Evolutionary conservation across 2,888 invertebrate genomes (phyloP), one percentile per base, ranked within the genome.

Genomic region (Protodeltote pygarga): DNA sequence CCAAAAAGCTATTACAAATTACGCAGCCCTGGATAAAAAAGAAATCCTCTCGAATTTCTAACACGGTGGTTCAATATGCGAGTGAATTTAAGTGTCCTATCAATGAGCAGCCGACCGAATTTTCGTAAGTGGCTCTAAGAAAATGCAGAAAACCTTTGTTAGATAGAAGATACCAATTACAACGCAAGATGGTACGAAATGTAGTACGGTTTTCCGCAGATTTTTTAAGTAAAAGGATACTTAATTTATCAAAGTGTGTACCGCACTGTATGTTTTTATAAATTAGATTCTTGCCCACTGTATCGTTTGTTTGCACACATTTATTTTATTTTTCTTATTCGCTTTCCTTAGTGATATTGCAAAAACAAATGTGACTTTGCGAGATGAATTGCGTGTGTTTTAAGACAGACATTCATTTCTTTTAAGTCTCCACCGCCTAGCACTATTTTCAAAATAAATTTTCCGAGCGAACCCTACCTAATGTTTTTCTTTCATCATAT

Each of bases 201-300:
- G 0, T 13, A 14, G 33, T 29, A 24, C 2, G 4, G 9, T 15
- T 15, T 11, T 5, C 9, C 16, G 8, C 1, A 9, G 1, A 6
- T 28, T 34, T 23, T 59, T 34, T 39, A 6, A 28, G n/a, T 15
- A 27, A 29, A 25, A 29, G 17, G n/a, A 3, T 17, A 15, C 10
- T 47, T 46, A 49, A 53, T 68, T 64, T 48, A 50, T 65, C 64
- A 67, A 50, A 41, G 65, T 58, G n/a, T n/a, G n/a, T n/a, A n/a
- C 53, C 2, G 3, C 15, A 38, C 47, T 32, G 16, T 8, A 20
- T 42, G 37, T 63, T 47, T 39, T 16, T 46, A 20, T 23, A 9
- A 41, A 49, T 44, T 53, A 58, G 17, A 35, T 45, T 35, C 20
- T 21, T 39, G 20, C 19, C 31, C 19, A 21, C 28, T 35, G 24